Conservation (phyloP, 2,888 invertebrate genomes). For the Dolichopus griseipennis region DNA sequence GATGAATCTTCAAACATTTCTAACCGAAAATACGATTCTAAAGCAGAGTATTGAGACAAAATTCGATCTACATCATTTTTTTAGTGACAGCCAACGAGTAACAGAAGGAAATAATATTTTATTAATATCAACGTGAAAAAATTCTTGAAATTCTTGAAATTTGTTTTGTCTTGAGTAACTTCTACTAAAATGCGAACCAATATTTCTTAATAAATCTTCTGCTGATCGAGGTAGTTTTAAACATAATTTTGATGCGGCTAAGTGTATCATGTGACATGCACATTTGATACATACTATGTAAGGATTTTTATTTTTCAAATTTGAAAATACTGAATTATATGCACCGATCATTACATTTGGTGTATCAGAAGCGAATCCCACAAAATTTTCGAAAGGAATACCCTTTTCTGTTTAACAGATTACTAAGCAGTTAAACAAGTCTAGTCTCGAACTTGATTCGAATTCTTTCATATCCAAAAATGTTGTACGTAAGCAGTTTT, state of each 20-base stretch:
- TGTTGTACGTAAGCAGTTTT: neutral
- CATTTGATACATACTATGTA: neutral
- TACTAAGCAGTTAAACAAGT: neutral
- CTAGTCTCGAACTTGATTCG: neutral
- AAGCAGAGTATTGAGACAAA: neutral
- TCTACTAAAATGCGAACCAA: neutral
- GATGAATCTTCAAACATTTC: neutral
- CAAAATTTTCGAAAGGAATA: neutral
- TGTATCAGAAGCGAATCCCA: conserved; percentile 4
- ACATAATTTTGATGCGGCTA: neutral
- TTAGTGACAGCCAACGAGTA: neutral
- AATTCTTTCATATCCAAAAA: neutral
- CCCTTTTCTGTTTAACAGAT: neutral
- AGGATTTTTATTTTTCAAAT: neutral
- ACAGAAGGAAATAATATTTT: neutral
- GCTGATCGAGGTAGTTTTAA: neutral
- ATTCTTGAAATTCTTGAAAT: neutral
- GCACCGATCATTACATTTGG: neutral
- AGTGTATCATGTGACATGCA: neutral
- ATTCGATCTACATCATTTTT: neutral
- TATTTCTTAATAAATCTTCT: conserved; percentile 1
- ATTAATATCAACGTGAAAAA: neutral
- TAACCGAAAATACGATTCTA: neutral
- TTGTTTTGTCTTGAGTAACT: neutral
- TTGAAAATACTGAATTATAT: neutral